Conservation (phyloP, 1,140 invertebrate species). For the Pseudachorutes palmiensis region DNA sequence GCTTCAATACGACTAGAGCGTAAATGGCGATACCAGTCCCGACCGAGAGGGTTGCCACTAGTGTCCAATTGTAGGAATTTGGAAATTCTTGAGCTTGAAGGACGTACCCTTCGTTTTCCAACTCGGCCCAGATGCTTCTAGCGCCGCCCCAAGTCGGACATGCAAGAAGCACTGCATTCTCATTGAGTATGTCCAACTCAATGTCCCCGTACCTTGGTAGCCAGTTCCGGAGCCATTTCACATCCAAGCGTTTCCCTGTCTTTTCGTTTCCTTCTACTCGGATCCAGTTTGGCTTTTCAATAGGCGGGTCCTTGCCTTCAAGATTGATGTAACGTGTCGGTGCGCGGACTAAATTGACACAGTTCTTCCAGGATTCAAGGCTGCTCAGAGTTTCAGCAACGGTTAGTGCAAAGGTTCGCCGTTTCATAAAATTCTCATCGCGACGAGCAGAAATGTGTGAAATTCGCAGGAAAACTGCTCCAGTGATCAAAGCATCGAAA, state of each 20-base stretch:
- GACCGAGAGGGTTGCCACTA: no score
- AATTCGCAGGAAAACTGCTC: conserved; percentile 55
- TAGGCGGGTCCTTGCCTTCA: conserved; percentile 47
- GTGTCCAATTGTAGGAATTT: no score
- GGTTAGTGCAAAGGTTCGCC: conserved; percentile 41
- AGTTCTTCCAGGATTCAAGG: conserved; percentile 49
- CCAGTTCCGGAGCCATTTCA: conserved; percentile 6
- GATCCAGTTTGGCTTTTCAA: conserved; percentile 48
- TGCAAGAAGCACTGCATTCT: conserved; percentile 16
- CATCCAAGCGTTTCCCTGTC: conserved; percentile 2
- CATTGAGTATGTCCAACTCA: conserved; percentile 17
- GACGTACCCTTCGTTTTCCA: background rate
- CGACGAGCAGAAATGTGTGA: conserved; percentile 45
- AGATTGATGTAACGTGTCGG: conserved; percentile 42
- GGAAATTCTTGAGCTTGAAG: background rate
- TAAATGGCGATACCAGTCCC: no score
- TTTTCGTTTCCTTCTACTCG: conserved; percentile 41
- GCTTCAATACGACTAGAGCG: no score
- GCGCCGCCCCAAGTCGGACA: conserved; percentile 12
- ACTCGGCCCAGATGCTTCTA: conserved; percentile 13
- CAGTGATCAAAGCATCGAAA: conserved; percentile 65
- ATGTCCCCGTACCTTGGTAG: conserved; percentile 28
- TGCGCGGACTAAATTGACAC: conserved; percentile 45
- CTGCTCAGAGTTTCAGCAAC: conserved; percentile 49
- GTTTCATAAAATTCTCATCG: conserved; percentile 29